Evolutionary conservation across 2,113 vertebrate species (phyloP).

Genomic region (Grammomys dolichurus): DNA sequence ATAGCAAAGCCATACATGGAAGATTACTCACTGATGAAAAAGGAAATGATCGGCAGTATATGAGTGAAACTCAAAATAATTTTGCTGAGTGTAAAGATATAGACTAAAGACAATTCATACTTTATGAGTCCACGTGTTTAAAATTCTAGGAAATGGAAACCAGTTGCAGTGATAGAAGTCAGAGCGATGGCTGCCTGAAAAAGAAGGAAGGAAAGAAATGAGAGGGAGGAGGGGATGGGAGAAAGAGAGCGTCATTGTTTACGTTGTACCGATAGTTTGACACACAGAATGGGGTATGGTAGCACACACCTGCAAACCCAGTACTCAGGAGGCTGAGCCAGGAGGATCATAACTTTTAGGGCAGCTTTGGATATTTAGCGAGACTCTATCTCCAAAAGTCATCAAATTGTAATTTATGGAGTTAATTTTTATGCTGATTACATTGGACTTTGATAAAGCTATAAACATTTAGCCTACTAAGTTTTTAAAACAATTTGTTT

Average conservation of each 20-base stretch:
- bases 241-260: background rate
- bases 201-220: background rate
- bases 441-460: background rate
- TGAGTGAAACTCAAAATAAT: constrained; percentile 26
- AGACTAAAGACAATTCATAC: background rate
- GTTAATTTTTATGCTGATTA: background rate
- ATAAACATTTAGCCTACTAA: background rate
- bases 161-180: background rate
- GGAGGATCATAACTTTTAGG: background rate
- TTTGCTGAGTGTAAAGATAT: background rate
- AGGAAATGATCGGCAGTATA: constrained; percentile 24
- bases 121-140: background rate
- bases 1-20: background rate
- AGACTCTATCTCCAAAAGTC: background rate
- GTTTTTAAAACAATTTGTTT: background rate
- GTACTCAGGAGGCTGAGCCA: background rate
- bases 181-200: background rate
- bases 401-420: background rate
- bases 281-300: background rate
- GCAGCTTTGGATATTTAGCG: background rate
- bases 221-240: background rate
- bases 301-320: background rate
- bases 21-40: constrained; percentile 42
- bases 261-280: background rate
- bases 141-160: constrained; percentile 50